Percentiles rank a stretch among this genome's conserved stretches.
These are phyloP conservation scores for Pachyrhynchus sulphureomaculatus DNA, from an alignment of 1,140 invertebrate genomes.

Conservation along the genomic window DNA sequence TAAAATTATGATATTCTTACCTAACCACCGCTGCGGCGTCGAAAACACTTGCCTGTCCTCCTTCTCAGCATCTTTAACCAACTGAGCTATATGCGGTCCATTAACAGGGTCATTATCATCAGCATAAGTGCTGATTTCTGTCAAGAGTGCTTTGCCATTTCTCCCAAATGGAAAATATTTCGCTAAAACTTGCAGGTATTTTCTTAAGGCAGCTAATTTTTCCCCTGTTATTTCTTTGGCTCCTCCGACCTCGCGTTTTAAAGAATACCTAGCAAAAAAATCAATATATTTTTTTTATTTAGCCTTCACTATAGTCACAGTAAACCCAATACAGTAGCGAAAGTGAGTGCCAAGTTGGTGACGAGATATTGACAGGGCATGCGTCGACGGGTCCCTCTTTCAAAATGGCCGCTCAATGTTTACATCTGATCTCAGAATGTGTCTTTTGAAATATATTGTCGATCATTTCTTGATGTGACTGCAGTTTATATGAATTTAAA, in stretches of 20 bases:
- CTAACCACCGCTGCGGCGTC: constrained; percentile 67
- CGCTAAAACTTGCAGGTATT: constrained; percentile 69
- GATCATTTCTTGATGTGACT: too few species aligned
- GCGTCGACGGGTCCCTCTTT: too few species aligned
- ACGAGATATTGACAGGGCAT: too few species aligned
- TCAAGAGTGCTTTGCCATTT: constrained; percentile 65
- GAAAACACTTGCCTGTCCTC: constrained; percentile 58
- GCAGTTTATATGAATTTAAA: too few species aligned
- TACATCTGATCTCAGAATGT: too few species aligned
- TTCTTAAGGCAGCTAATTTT: constrained; percentile 68
- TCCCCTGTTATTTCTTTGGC: constrained; percentile 68
- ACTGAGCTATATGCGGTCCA: constrained; percentile 59
- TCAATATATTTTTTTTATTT: too few species aligned
- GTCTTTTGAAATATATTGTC: too few species aligned
- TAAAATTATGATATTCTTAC: constrained; percentile 9
- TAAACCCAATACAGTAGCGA: too few species aligned
- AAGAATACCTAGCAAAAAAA: constrained; percentile 57
- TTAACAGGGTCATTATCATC: constrained; percentile 53
- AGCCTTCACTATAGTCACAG: too few species aligned
- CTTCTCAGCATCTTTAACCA: constrained; percentile 57
- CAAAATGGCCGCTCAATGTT: too few species aligned
- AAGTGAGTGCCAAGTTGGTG: too few species aligned
- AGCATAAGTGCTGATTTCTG: constrained; percentile 53
- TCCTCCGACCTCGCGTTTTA: constrained; percentile 78
- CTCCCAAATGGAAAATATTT: constrained; percentile 72